These are phyloP conservation scores for Fukomys damarensis DNA, from an alignment of 2,113 vertebrate species.

Conservation along the genomic window DNA sequence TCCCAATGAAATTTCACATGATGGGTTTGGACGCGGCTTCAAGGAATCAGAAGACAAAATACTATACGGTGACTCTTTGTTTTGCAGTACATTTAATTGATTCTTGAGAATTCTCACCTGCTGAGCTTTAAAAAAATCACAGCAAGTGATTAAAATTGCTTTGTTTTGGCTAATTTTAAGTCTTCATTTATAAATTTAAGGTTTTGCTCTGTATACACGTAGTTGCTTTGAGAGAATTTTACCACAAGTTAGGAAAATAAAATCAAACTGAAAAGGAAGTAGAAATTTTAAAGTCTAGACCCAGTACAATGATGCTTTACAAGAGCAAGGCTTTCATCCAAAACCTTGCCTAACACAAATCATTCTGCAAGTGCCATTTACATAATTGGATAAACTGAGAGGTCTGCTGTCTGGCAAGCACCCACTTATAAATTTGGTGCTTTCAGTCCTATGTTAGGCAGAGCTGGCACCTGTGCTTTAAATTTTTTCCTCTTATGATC, in stretches of 20 bases:
- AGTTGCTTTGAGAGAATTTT: neutral
- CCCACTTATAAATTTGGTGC: neutral
- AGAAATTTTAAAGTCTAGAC: neutral
- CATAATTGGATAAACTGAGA: conserved; percentile 43
- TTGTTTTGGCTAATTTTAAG: neutral
- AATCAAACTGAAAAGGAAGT: conserved; percentile 19
- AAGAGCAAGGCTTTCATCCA: neutral
- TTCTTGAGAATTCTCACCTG: conserved; percentile 5
- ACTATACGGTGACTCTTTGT: neutral
- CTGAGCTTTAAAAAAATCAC: conserved; percentile 27
- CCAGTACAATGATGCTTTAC: neutral
- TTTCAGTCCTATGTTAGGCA: neutral
- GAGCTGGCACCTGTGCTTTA: conserved; percentile 22
- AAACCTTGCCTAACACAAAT: neutral
- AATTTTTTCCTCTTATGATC: neutral
- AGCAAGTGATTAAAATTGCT: neutral
- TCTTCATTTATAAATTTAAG: neutral
- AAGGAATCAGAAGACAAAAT: conserved; percentile 50
- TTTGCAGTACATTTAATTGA: neutral
- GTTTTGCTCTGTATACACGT: neutral
- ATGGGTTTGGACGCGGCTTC: neutral
- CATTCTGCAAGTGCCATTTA: conserved; percentile 29
- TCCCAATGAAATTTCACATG: neutral
- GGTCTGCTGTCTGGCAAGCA: conserved; percentile 45
- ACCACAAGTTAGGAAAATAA: conserved; percentile 12